Percentiles rank a stretch among this genome's conserved stretches.
phyloP scores from a whole-genome alignment of 1,140 invertebrate species.

The Cotesia vestalis region DNA sequence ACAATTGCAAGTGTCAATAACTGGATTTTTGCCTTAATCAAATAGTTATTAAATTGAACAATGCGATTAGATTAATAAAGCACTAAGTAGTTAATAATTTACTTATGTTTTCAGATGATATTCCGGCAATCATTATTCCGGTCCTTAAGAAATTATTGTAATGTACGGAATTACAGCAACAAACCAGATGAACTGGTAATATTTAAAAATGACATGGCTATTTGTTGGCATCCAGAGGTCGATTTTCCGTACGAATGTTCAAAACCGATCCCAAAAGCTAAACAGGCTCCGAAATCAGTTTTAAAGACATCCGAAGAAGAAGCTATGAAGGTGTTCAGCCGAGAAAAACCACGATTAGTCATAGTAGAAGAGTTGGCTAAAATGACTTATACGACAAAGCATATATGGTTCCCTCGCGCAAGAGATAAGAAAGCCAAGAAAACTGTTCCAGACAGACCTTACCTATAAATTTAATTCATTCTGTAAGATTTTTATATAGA shows the following conservation, averaged over 20 bases:
- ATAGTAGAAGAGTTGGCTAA: conserved; percentile 76
- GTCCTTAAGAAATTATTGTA: neutral
- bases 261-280: conserved; percentile 72
- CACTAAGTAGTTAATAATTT: too few relatives aligned
- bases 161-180: conserved; percentile 43
- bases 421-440: conserved; percentile 75
- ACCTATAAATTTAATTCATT: conserved; percentile 69
- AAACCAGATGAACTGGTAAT: conserved; percentile 68
- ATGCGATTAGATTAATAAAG: too few relatives aligned
- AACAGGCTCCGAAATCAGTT: conserved; percentile 59
- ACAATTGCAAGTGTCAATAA: too few relatives aligned
- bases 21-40: neutral
- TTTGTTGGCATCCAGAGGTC: conserved; percentile 87
- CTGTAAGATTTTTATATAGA: neutral
- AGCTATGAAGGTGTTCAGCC: conserved; percentile 71
- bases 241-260: conserved; percentile 86
- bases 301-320: conserved; percentile 74
- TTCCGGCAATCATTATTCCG: neutral
- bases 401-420: conserved; percentile 79
- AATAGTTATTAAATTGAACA: too few relatives aligned
- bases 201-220: conserved; percentile 77
- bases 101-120: neutral
- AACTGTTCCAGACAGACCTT: conserved; percentile 75
- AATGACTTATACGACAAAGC: conserved; percentile 81
- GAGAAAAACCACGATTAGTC: conserved; percentile 69